Evolutionary conservation across 2,113 vertebrate genomes (phyloP), one percentile per base, ranked within the genome.

Genomic region (Etheostoma cragini): DNA sequence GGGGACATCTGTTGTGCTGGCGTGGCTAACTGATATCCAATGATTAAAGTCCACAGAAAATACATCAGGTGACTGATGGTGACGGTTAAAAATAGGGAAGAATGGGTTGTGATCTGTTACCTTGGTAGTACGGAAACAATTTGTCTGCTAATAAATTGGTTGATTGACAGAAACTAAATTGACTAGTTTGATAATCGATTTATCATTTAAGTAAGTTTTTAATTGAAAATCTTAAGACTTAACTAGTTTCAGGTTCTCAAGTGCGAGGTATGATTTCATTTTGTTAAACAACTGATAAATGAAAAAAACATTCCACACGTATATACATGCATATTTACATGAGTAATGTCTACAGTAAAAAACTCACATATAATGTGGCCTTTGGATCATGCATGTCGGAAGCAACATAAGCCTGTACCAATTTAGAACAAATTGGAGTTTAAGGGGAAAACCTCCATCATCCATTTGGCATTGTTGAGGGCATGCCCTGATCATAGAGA

Each of bases 1-100:
- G 66, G 35, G 35, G 58, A 50, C 81, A 82, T 87, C 81, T 83
- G 66, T 87, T 19, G 42, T 74, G 61, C 45, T 80, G 62, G 70
- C 54, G 30, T 35, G 50, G 46, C 58, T 21, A 60, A 45, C 33
- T 71, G 57, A 85, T 76, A 72, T 69, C 22, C n/a, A 17, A 54
- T 7, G 24, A 87, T 80, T 81, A 46, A 71, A 80, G 26, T 45
- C 30, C 69, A 46, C 45, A 66, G 50, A 76, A 61, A 76, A 80
- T 42, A 53, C 70, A 68, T 56, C 54, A 73, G 46, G 13, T 60
- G 21, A 14, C 69, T 50, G 45, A n/a, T 38, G 42, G 26, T 85
- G 77, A 68, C 62, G 68, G 50, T 61, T 68, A 19, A 42, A 85
- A 63, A 83, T 75, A 70, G 12, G 46, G 21, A 62, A 22, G 24